These are phyloP conservation scores for Callorhinus ursinus DNA, from an alignment of 2,113 vertebrate species.

Conservation along the genomic window DNA sequence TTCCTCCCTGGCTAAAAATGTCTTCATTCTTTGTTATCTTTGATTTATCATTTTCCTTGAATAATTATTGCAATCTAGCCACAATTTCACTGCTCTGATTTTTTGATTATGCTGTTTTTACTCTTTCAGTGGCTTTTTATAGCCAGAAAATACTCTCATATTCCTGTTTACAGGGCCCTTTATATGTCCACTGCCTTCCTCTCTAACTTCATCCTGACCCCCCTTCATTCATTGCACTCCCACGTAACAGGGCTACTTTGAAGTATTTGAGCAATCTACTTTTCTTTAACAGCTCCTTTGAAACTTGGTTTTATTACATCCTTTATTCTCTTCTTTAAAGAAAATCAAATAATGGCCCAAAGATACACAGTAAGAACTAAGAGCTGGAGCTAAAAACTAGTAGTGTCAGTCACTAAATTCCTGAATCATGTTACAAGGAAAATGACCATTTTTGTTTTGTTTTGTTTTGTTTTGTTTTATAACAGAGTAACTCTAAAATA, in stretches of 20 bases:
- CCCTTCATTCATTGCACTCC: background rate
- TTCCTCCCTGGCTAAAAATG: background rate
- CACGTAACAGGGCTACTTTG: background rate
- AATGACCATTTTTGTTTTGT: background rate
- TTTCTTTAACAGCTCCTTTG: background rate
- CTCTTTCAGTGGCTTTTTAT: background rate
- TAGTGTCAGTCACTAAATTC: background rate
- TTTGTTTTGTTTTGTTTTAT: background rate
- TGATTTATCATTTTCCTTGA: background rate
- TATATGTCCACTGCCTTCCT: background rate
- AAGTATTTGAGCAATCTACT: background rate
- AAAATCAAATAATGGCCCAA: background rate
- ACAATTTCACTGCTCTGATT: background rate
- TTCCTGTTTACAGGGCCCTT: background rate
- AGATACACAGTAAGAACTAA: background rate
- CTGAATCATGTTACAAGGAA: background rate
- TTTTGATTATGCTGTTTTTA: background rate
- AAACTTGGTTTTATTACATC: background rate
- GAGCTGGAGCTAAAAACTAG: background rate
- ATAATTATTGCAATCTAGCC: background rate
- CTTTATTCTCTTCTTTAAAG: background rate
- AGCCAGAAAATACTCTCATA: background rate
- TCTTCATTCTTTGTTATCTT: background rate
- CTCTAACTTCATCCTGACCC: too few relatives aligned
- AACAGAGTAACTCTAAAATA: background rate